Evolutionary conservation across 2,888 invertebrate genomes (phyloP).

Genomic region (Tuta absoluta): DNA sequence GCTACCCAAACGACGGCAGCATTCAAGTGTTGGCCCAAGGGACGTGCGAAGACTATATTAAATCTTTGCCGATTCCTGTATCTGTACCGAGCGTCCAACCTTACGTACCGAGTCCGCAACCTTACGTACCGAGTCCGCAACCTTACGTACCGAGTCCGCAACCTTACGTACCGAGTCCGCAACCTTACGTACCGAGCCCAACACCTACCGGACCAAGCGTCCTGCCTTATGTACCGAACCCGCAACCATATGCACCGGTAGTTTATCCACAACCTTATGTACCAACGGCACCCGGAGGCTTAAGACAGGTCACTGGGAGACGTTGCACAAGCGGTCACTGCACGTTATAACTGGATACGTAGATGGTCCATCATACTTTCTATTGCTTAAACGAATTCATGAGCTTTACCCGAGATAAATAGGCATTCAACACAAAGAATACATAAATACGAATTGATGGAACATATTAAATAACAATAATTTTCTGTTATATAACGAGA

Average conservation of each 20-base stretch:
- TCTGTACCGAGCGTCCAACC: neutral
- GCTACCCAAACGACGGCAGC: slow-evolving; percentile 2
- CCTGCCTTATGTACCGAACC: neutral
- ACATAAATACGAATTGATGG: too few relatives aligned
- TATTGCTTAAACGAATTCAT: too few relatives aligned
- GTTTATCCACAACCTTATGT: neutral
- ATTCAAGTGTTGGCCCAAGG: slow-evolving; percentile 32
- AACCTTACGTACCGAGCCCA: neutral
- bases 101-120: neutral
- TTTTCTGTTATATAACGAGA: too few relatives aligned
- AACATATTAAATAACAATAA: too few relatives aligned
- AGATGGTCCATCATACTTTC: too few relatives aligned
- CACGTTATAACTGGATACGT: too few relatives aligned
- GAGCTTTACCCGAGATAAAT: too few relatives aligned
- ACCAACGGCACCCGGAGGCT: neutral
- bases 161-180: neutral
- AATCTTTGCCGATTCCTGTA: neutral
- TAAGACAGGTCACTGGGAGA: too few relatives aligned
- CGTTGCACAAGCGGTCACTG: too few relatives aligned
- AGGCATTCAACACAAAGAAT: too few relatives aligned
- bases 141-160: neutral
- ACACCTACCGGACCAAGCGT: too few relatives aligned
- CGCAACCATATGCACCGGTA: neutral
- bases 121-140: neutral
- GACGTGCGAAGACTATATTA: slow-evolving; percentile 25